Percentiles rank a stretch among this genome's conserved stretches.
Conservation (phyloP, 2,113 vertebrate genomes). For the Clarias magur region DNA sequence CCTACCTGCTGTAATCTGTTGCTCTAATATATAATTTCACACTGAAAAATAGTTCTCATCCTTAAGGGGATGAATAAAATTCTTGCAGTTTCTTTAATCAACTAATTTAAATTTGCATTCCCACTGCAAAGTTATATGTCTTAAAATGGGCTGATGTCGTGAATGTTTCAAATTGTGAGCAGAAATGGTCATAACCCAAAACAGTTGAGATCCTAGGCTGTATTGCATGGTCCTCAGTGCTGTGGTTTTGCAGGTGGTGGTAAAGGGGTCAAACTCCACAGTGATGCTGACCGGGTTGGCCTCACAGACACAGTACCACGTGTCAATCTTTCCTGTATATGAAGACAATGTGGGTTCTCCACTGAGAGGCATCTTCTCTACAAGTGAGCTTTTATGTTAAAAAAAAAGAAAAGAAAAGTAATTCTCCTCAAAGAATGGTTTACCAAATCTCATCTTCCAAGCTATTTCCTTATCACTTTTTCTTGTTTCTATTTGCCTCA, state of each 20-base stretch:
- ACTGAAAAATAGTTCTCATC: too few species aligned
- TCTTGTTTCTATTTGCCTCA: slow-evolving; percentile 51
- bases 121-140: not conserved
- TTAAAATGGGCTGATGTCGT: not conserved
- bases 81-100: not conserved
- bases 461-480: not conserved
- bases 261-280: slow-evolving; percentile 74
- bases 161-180: not conserved
- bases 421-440: not conserved
- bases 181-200: too few species aligned
- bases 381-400: slow-evolving; percentile 71
- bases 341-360: slow-evolving; percentile 69
- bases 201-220: too few species aligned
- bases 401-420: not conserved
- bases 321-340: slow-evolving; percentile 84
- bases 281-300: slow-evolving; percentile 76
- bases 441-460: not conserved
- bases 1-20: too few species aligned
- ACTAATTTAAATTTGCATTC: not conserved
- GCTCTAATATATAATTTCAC: too few species aligned
- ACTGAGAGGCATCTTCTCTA: slow-evolving; percentile 82
- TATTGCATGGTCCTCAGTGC: not conserved
- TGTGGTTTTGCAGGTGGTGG: slow-evolving; percentile 72
- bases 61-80: not conserved
- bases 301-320: slow-evolving; percentile 81